Conservation (phyloP, 2,113 vertebrate genomes). For the Megaceryle maxima region DNA sequence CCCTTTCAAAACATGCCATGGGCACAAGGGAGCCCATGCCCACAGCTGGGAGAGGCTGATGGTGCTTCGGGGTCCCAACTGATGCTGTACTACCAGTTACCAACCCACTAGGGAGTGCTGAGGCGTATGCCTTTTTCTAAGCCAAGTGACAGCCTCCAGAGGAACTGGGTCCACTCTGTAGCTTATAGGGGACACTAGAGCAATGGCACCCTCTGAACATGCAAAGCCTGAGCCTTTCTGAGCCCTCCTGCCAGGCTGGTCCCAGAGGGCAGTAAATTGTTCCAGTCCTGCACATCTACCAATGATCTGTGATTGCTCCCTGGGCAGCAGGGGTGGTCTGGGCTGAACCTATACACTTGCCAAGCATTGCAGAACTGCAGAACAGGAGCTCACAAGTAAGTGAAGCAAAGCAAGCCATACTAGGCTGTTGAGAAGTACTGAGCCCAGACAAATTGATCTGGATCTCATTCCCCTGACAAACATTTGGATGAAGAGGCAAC, state of each 20-base stretch:
- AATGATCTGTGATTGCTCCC: accelerated
- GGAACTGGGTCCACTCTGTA: not conserved
- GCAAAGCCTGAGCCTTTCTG: not conserved
- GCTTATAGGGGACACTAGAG: not conserved
- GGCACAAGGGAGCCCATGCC: not conserved
- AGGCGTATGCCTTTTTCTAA: not conserved
- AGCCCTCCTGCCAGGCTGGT: not conserved
- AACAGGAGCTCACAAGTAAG: not conserved
- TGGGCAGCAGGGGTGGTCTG: not conserved
- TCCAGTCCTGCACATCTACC: not conserved
- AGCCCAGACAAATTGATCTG: not conserved
- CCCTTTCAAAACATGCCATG: accelerated
- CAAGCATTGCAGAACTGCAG: not conserved
- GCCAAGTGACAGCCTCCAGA: not conserved
- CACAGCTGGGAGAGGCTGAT: accelerated
- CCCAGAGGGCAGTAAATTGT: not conserved
- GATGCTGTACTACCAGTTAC: not conserved
- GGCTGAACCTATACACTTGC: not conserved
- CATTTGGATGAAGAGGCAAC: not conserved
- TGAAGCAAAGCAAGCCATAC: not conserved
- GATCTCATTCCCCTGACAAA: not conserved
- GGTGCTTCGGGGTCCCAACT: not conserved
- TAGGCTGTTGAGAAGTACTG: accelerated
- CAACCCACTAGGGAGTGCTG: not conserved
- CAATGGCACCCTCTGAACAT: not conserved